Base-by-base conservation (phyloP, 2,113 vertebrate genomes). In the Grammomys dolichurus region DNA sequence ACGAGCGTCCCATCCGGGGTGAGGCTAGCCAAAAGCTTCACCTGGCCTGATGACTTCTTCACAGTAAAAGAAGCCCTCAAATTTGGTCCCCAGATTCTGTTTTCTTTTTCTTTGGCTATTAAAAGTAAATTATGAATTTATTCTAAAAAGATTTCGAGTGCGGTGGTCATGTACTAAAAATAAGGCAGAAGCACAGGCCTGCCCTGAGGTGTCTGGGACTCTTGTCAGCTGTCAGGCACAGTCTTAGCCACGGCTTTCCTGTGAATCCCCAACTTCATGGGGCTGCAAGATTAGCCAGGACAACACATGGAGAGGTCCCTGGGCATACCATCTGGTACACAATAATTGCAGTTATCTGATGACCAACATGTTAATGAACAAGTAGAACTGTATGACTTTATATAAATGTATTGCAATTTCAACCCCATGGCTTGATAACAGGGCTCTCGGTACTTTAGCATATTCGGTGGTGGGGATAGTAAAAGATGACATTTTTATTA, bases 401-500 rank as follows among this genome's bases (percentile, higher is more conserved):
- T 8, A 3, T 84, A 82, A 63, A 60, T 19, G 48, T 28, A 40
- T 19, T 82, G 16, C 40, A 80, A 36, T 73, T 75, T 95, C 76
- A 80, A 54, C 31, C 36, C 63, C 60, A 33, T 90, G 58, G 51
- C 72, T 69, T 60, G 60, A 4, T 26, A 43, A 60, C 43, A 77
- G 31, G 58, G 69, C 48, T 46, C 58, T 31, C 60, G 76, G 88
- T 65, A 56, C 46, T 63, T 43, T 73, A 67, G 58, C 9, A 17
- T 73, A 40, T 48, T 73, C 91, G 0, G 24, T 19, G 46, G 19
- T 22, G 20, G 20, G 11, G 6, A 14, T 40, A 51, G 63, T 28
- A 22, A 90, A 86, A 88, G 33, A 94, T n/a, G 65, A 87, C 10
- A 69, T 90, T n/a, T 73, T 51, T 69, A 85, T 80, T 85, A 58